A percentile compares a stretch with the other conserved stretches of the same genome.
phyloP scores from a whole-genome alignment of 2,888 invertebrate species.

The Clunio marinus region DNA sequence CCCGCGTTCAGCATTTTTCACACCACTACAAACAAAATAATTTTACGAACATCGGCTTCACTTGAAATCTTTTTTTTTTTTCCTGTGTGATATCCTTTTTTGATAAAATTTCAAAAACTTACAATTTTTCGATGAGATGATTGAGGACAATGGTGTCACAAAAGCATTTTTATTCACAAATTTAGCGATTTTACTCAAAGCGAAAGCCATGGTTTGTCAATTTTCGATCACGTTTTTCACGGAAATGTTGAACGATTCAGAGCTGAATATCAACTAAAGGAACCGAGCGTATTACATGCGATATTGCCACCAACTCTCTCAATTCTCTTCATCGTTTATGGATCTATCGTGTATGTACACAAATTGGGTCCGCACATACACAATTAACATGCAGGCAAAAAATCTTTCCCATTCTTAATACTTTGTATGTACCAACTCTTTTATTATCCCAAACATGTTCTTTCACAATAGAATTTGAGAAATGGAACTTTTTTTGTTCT shows the following conservation, averaged over 20 bases:
- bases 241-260: not conserved
- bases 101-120: no score
- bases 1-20: not conserved
- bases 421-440: no score
- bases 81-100: no score
- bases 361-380: not conserved
- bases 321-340: not conserved
- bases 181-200: slow-evolving; percentile 29
- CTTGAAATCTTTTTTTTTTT: not conserved
- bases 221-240: not conserved
- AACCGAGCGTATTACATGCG: no score
- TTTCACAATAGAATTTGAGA: no score
- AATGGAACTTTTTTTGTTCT: no score
- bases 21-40: not conserved
- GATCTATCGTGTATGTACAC: not conserved
- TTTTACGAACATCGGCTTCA: not conserved
- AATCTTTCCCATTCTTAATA: not conserved
- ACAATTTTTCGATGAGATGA: slow-evolving; percentile 26
- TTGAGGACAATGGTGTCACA: slow-evolving; percentile 21
- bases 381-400: not conserved
- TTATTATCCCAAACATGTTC: no score
- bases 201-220: slow-evolving; percentile 23
- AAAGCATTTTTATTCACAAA: slow-evolving; percentile 32
- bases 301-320: no score
- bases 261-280: slow-evolving; percentile 23